Evolutionary conservation across 2,888 invertebrate genomes (phyloP).

Genomic region (Pollenia amentaria): DNA sequence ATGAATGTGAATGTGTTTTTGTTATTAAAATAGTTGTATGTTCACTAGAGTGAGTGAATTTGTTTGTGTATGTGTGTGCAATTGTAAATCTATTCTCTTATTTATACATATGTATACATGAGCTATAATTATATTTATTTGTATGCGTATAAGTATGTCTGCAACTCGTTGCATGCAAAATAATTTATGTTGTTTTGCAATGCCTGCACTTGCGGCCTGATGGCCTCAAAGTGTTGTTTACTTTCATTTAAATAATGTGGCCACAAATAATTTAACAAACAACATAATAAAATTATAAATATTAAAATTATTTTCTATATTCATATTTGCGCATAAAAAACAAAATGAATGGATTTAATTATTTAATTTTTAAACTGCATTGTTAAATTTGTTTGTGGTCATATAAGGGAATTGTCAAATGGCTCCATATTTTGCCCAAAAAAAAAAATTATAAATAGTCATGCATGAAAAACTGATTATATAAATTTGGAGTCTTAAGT

Average conservation of each 20-base stretch:
- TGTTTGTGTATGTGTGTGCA: not conserved
- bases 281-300: constrained; percentile 49
- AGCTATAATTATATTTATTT: constrained; percentile 21
- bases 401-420: no score
- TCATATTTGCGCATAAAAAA: constrained; percentile 10
- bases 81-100: constrained; percentile 28
- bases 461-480: no score
- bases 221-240: constrained; percentile 72
- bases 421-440: no score
- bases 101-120: not conserved
- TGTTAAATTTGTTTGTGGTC: not conserved
- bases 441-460: no score
- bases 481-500: no score
- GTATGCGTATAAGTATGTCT: constrained; percentile 4
- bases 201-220: constrained; percentile 53
- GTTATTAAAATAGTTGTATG: not conserved
- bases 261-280: constrained; percentile 72
- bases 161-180: constrained; percentile 45
- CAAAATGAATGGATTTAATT: constrained; percentile 12
- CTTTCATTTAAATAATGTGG: constrained; percentile 72
- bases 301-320: constrained; percentile 47
- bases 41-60: not conserved
- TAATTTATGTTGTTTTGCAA: constrained; percentile 48
- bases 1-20: constrained; percentile 14
- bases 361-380: constrained; percentile 19